Conservation (phyloP, 2,888 invertebrate genomes). For the Temnothorax ravouxi region DNA sequence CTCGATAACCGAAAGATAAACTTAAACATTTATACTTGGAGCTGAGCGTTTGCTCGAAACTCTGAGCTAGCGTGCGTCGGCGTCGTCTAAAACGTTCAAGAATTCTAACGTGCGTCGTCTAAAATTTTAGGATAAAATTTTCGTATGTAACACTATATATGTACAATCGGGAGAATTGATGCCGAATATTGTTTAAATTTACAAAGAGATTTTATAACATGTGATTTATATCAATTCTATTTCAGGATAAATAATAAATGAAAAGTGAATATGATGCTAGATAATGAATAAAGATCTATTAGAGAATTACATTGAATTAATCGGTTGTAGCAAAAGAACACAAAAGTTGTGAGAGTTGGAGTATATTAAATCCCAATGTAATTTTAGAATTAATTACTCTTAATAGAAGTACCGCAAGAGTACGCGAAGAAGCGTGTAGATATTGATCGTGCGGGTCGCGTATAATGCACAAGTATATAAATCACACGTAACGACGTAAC, state of each 20-base stretch:
- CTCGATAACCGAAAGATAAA: no score
- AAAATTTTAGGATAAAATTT: no score
- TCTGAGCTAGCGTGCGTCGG: no score
- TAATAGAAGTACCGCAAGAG: slow-evolving; percentile 22
- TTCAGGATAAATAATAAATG: not conserved
- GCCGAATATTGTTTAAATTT: not conserved
- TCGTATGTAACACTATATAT: no score
- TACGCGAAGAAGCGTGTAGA: slow-evolving; percentile 19
- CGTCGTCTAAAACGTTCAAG: no score
- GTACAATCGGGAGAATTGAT: not conserved
- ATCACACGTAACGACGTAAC: slow-evolving; percentile 55
- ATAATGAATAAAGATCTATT: not conserved
- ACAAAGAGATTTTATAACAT: not conserved
- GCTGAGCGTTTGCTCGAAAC: no score
- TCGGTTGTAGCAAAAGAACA: not conserved
- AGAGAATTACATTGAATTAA: not conserved
- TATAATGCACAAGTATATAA: slow-evolving; percentile 58
- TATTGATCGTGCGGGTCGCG: slow-evolving; percentile 46
- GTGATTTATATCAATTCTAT: not conserved
- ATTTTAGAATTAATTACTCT: slow-evolving; percentile 56
- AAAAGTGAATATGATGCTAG: not conserved
- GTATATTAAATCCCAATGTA: not conserved
- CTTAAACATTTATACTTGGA: no score
- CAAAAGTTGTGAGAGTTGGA: not conserved
- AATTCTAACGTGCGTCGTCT: no score